phyloP scores from a whole-genome alignment of 2,797 vertebrate genomes.

The Psittacula echo region DNA sequence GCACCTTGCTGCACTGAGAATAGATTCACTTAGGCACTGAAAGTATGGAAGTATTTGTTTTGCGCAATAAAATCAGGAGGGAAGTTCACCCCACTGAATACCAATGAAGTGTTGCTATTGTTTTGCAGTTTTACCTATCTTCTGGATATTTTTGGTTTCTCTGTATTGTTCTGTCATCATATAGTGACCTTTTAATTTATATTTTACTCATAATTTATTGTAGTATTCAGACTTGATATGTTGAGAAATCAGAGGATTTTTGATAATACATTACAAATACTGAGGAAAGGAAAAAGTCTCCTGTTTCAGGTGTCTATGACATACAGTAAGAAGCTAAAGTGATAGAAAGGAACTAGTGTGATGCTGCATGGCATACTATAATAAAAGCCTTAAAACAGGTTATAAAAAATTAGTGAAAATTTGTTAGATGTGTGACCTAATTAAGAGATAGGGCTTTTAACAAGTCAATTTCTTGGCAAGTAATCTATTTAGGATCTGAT shows the following conservation, averaged over 20 bases:
- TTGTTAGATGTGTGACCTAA: not conserved
- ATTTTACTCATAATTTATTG: not conserved
- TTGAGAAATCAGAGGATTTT: not conserved
- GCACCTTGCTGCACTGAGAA: not conserved
- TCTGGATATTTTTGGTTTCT: not conserved
- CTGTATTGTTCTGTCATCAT: not conserved
- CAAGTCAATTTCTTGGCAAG: not conserved
- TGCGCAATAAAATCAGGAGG: not conserved
- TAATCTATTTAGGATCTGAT: not conserved
- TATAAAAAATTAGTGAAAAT: not conserved
- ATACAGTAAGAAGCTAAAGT: rapidly evolving
- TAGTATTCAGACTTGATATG: not conserved
- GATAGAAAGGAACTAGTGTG: not conserved
- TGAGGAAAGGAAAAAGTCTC: not conserved
- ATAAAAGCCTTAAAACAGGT: not conserved
- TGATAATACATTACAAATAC: not conserved
- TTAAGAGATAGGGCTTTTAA: not conserved
- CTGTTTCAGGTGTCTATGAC: not conserved
- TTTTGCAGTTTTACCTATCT: not conserved
- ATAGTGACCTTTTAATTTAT: not conserved
- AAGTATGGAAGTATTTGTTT: not conserved
- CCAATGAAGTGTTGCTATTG: not conserved
- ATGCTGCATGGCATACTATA: not conserved
- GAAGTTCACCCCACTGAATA: not conserved
- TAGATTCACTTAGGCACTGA: not conserved